Conservation (phyloP, 2,888 invertebrate species). For the Chirona hameri region DNA sequence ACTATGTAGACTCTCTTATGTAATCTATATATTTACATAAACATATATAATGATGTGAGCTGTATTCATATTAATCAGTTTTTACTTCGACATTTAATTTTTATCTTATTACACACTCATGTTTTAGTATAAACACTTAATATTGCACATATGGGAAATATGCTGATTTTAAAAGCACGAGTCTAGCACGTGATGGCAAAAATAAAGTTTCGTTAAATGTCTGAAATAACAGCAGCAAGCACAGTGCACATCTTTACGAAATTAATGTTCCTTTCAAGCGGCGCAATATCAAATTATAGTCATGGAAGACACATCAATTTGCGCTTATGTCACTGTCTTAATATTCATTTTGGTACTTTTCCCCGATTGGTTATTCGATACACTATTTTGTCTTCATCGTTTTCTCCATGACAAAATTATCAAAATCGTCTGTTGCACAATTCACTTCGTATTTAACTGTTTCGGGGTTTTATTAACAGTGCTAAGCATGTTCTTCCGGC, state of each 20-base stretch:
- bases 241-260: too few relatives aligned
- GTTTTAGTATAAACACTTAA: too few relatives aligned
- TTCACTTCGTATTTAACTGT: slow-evolving; percentile 2
- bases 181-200: neutral
- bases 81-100: too few relatives aligned
- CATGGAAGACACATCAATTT: slow-evolving; percentile 8
- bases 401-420: slow-evolving; percentile 5
- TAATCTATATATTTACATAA: too few relatives aligned
- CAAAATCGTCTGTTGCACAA: neutral
- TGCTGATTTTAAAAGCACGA: neutral
- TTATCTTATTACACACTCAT: too few relatives aligned
- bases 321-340: neutral
- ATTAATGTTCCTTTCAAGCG: too few relatives aligned
- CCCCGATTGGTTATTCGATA: neutral
- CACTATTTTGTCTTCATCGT: neutral
- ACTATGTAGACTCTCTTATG: too few relatives aligned
- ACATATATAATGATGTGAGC: too few relatives aligned
- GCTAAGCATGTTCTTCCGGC: slow-evolving; percentile 11
- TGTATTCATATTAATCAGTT: too few relatives aligned
- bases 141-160: neutral
- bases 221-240: too few relatives aligned
- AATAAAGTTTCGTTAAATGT: neutral
- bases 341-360: neutral
- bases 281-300: neutral
- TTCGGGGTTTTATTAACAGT: neutral